A percentile compares a stretch with the other conserved stretches of the same genome.
Conservation (phyloP, 2,888 invertebrate species). For the Cordilura impudica region DNA sequence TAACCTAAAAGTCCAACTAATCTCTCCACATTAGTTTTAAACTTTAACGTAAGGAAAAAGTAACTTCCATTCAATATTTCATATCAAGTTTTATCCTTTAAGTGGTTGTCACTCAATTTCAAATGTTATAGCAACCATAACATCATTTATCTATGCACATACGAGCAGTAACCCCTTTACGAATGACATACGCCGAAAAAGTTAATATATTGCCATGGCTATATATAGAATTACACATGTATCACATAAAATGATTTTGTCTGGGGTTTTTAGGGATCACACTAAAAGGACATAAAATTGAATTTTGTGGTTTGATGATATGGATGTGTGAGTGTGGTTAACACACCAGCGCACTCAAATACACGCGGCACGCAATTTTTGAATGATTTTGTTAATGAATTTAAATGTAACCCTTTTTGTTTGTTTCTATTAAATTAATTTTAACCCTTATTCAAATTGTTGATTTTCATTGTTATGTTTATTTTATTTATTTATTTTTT, state of each 20-base stretch:
- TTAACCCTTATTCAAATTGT: not conserved
- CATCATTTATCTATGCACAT: constrained; percentile 11
- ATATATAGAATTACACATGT: not conserved
- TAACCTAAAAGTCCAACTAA: too few species aligned
- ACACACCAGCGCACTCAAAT: not conserved
- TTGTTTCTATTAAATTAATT: not conserved
- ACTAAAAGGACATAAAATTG: constrained; percentile 49
- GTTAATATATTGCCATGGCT: not conserved
- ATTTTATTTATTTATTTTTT: constrained; percentile 56
- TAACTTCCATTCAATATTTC: not conserved
- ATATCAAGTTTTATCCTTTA: constrained; percentile 44
- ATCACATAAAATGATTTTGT: not conserved
- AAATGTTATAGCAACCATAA: constrained; percentile 38
- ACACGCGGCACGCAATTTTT: not conserved
- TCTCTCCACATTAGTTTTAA: not conserved
- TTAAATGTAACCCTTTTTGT: too few species aligned
- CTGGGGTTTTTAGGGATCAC: constrained; percentile 39
- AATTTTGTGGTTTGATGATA: constrained; percentile 50
- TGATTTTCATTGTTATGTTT: not conserved
- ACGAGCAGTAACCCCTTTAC: constrained; percentile 37
- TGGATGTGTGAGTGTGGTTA: not conserved
- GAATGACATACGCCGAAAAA: constrained; percentile 17
- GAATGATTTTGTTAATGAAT: not conserved
- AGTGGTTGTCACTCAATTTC: constrained; percentile 50
- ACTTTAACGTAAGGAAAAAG: not conserved